Evolutionary conservation across 1,140 invertebrate species (phyloP).

Genomic region (Manduca sexta): DNA sequence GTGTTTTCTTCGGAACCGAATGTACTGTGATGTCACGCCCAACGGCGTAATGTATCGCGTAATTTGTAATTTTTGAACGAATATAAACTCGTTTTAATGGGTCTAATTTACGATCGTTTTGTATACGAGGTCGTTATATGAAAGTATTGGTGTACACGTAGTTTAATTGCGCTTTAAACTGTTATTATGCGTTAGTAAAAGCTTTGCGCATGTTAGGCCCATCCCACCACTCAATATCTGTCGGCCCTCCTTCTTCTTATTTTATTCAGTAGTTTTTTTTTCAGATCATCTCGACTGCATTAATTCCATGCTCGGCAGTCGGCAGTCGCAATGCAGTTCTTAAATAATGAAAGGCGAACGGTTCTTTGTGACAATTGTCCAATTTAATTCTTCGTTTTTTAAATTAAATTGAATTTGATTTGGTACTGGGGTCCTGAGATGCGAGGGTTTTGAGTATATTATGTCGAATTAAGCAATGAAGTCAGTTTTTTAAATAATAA

Average conservation of each 20-base stretch:
- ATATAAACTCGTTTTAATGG: conserved; percentile 68
- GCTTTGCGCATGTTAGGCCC: conserved; percentile 68
- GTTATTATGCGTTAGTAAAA: conserved; percentile 45
- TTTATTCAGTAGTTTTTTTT: conserved; percentile 63
- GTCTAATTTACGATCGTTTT: conserved; percentile 58
- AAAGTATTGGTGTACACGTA: conserved; percentile 45
- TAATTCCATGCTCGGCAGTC: conserved; percentile 41
- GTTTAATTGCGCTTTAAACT: conserved; percentile 45
- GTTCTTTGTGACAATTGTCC: too few species aligned
- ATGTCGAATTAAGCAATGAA: too few species aligned
- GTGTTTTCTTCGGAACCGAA: conserved; percentile 63
- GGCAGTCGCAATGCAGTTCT: conserved; percentile 62
- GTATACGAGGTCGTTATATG: conserved; percentile 47
- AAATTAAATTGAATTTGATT: too few species aligned
- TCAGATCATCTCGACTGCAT: conserved; percentile 56
- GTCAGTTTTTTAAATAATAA: too few species aligned
- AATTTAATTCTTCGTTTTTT: conserved; percentile 11
- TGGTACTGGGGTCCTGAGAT: too few species aligned
- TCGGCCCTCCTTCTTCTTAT: conserved; percentile 71
- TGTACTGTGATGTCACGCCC: conserved; percentile 73
- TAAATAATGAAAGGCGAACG: too few species aligned
- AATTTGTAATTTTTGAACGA: conserved; percentile 55
- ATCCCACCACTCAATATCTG: conserved; percentile 71
- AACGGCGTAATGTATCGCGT: conserved; percentile 70
- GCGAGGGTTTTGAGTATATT: too few species aligned